Conservation (phyloP, 2,888 invertebrate genomes). For the Capitulum mitella region DNA sequence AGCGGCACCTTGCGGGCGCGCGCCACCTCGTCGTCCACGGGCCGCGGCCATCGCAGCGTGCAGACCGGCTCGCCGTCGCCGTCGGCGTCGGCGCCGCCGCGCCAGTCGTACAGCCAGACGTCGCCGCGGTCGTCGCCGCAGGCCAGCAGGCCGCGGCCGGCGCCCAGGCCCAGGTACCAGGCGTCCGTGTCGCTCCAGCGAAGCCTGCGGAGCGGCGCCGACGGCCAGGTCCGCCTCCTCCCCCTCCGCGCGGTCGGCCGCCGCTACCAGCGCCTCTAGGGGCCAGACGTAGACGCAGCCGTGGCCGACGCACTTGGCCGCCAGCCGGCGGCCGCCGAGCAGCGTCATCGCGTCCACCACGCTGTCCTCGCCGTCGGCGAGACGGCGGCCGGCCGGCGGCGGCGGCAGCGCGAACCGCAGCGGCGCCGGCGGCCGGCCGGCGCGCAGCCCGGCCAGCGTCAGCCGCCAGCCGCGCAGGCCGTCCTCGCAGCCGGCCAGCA, state of each 20-base stretch:
- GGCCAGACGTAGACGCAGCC: constrained; percentile 36
- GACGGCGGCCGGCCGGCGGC: constrained; percentile 9
- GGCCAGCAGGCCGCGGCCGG: constrained; percentile 38
- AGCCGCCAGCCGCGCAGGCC: constrained; percentile 36
- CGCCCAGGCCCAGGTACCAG: constrained; percentile 37
- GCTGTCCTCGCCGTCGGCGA: constrained; percentile 31
- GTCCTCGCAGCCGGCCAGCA: constrained; percentile 36
- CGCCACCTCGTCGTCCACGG: constrained; percentile 38
- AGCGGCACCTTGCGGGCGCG: constrained; percentile 41
- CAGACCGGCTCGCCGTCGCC: constrained; percentile 35
- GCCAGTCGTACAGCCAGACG: constrained; percentile 40
- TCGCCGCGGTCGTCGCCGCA: constrained; percentile 43
- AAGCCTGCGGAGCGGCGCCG: constrained; percentile 21
- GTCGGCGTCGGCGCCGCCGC: constrained; percentile 35
- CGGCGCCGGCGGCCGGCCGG: constrained; percentile 27
- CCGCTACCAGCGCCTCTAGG: constrained; percentile 27
- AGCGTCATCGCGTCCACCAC: constrained; percentile 35
- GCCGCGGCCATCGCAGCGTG: constrained; percentile 40
- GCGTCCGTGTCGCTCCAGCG: constrained; percentile 37
- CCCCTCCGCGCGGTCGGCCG: background rate
- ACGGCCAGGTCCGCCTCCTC: background rate
- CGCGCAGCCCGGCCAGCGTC: constrained; percentile 32
- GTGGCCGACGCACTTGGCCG: constrained; percentile 36
- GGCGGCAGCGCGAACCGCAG: background rate
- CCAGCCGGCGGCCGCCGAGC: constrained; percentile 33